phyloP scores from a whole-genome alignment of 2,888 invertebrate genomes.

The Alitta virens region DNA sequence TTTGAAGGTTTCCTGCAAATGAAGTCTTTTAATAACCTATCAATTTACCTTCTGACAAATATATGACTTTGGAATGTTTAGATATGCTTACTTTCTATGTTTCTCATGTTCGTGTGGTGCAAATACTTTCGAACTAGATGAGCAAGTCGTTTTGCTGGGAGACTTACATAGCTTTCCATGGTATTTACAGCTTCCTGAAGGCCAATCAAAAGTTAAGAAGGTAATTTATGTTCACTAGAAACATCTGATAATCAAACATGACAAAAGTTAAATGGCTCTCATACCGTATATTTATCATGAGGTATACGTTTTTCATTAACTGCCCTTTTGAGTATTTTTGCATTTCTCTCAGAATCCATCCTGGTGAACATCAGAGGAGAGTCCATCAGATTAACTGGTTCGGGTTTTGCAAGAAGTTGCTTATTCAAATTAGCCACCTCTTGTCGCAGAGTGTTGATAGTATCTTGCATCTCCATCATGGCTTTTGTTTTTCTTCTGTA shows the following conservation, averaged over 20 bases:
- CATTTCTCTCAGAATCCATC: slow-evolving; percentile 53
- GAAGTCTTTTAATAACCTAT: no score
- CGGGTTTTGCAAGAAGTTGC: slow-evolving; percentile 2
- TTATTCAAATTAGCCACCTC: slow-evolving; percentile 35
- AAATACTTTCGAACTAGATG: slow-evolving; percentile 53
- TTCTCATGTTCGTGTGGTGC: slow-evolving; percentile 50
- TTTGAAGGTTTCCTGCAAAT: no score
- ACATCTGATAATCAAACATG: no score
- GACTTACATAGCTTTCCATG: slow-evolving; percentile 54
- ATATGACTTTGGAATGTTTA: background rate
- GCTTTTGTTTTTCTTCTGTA: slow-evolving; percentile 49
- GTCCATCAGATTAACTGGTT: background rate
- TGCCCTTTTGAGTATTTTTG: slow-evolving; percentile 53
- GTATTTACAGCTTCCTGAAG: slow-evolving; percentile 45
- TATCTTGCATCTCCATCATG: slow-evolving; percentile 56
- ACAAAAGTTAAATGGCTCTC: background rate
- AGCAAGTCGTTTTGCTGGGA: slow-evolving; percentile 50
- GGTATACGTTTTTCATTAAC: slow-evolving; percentile 29
- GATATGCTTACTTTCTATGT: slow-evolving; percentile 47
- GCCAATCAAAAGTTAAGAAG: background rate
- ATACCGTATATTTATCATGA: slow-evolving; percentile 27
- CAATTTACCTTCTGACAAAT: background rate
- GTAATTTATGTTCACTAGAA: background rate
- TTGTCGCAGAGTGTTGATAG: slow-evolving; percentile 47
- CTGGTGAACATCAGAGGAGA: slow-evolving; percentile 53